A percentile compares a stretch with the other conserved stretches of the same genome.
These are phyloP conservation scores for Alcis repandata DNA, from an alignment of 2,888 invertebrate genomes.

Conservation along the genomic window DNA sequence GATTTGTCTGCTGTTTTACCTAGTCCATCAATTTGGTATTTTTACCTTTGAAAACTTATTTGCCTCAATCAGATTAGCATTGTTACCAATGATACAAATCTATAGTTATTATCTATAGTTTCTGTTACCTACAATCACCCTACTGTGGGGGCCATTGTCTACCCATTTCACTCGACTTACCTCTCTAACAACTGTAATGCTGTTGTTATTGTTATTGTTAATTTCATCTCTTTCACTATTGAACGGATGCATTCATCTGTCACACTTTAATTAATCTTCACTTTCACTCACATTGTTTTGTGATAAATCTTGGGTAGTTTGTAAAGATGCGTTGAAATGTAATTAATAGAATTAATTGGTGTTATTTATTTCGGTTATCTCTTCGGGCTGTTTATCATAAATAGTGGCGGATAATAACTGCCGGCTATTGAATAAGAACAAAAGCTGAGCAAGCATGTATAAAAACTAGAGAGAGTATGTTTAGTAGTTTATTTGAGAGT, in stretches of 20 bases:
- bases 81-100: constrained; percentile 51
- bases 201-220: constrained; percentile 56
- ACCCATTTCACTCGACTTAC: constrained; percentile 59
- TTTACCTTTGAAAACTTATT: neutral
- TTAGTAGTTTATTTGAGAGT: no score
- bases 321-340: constrained; percentile 33
- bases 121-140: constrained; percentile 42
- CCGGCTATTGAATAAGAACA: no score
- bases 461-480: no score
- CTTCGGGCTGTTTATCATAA: neutral
- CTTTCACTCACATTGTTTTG: constrained; percentile 65
- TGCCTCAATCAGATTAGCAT: constrained; percentile 32
- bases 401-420: neutral
- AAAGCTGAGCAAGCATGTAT: no score
- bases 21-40: no score
- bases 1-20: no score
- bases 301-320: constrained; percentile 37
- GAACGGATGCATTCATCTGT: constrained; percentile 68
- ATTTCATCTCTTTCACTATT: constrained; percentile 57
- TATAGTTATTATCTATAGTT: no score
- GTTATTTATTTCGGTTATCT: constrained; percentile 27
- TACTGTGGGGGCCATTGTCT: constrained; percentile 64
- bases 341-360: constrained; percentile 36
- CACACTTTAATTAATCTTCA: constrained; percentile 70
- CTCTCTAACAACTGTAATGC: constrained; percentile 51